Percentiles rank a stretch among this genome's conserved stretches.
These are phyloP conservation scores for Aphelenchoides avenae DNA, from an alignment of 1,140 invertebrate species.

Conservation along the genomic window DNA sequence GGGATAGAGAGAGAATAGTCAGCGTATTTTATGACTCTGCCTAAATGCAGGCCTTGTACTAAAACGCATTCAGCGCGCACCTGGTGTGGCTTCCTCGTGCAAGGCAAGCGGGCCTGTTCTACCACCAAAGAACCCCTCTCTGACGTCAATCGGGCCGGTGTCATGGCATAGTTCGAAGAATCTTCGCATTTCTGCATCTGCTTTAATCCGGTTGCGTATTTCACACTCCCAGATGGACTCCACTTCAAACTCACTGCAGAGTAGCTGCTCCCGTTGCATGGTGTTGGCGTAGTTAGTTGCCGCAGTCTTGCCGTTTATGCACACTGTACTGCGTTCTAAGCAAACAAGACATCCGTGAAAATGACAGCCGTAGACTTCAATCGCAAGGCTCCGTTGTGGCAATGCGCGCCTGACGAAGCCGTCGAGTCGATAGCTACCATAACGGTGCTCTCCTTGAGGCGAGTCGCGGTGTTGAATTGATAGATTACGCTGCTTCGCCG, in stretches of 20 bases:
- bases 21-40: too few relatives aligned
- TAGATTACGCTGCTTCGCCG: not conserved
- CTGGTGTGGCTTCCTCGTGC: too few relatives aligned
- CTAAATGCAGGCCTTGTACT: too few relatives aligned
- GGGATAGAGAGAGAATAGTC: too few relatives aligned
- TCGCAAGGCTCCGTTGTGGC: too few relatives aligned
- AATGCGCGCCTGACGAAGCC: not conserved
- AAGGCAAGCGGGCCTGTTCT: too few relatives aligned
- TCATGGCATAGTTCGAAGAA: too few relatives aligned
- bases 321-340: not conserved
- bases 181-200: not conserved
- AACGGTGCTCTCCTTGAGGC: not conserved
- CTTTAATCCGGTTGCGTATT: not conserved
- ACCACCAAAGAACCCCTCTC: too few relatives aligned
- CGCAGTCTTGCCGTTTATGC: constrained; percentile 4
- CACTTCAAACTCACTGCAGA: not conserved
- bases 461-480: not conserved
- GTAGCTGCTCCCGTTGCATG: not conserved
- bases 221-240: constrained; percentile 13
- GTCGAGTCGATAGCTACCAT: constrained; percentile 4
- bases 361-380: constrained; percentile 14
- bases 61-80: too few relatives aligned
- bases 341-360: constrained; percentile 6
- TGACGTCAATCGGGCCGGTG: too few relatives aligned
- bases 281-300: not conserved